A percentile compares a stretch with the other conserved stretches of the same genome.
phyloP scores from a whole-genome alignment of 1,140 invertebrate genomes.

The Orius insidiosus region DNA sequence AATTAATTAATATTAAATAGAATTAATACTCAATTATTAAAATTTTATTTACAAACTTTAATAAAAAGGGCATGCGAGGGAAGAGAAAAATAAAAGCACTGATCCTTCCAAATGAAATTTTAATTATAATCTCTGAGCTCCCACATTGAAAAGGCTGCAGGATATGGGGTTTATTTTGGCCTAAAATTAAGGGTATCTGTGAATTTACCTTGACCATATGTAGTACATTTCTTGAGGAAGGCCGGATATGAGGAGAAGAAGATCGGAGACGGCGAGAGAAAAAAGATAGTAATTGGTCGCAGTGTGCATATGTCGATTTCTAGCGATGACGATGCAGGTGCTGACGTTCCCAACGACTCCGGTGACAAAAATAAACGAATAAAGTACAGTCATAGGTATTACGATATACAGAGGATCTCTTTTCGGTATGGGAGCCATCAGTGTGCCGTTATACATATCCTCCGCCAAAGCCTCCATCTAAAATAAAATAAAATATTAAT shows the following conservation, averaged over 20 bases:
- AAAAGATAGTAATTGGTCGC: constrained; percentile 84
- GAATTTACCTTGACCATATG: constrained; percentile 48
- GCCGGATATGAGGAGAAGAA: constrained; percentile 65
- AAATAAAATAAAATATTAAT: too few relatives aligned
- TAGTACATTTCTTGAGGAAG: constrained; percentile 70
- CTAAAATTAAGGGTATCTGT: too few relatives aligned
- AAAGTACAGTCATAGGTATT: constrained; percentile 62
- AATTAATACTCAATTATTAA: too few relatives aligned
- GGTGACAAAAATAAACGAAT: constrained; percentile 64
- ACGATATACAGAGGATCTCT: constrained; percentile 53
- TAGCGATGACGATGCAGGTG: constrained; percentile 81
- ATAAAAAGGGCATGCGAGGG: too few relatives aligned
- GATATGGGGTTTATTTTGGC: too few relatives aligned
- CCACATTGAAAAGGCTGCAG: too few relatives aligned
- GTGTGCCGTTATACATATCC: constrained; percentile 1
- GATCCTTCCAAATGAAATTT: too few relatives aligned
- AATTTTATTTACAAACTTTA: too few relatives aligned
- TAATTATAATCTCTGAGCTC: too few relatives aligned
- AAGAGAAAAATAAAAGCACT: too few relatives aligned
- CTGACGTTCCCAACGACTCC: constrained; percentile 80
- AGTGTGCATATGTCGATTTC: constrained; percentile 84
- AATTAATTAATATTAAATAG: too few relatives aligned
- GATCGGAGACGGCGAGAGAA: constrained; percentile 71
- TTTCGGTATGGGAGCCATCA: constrained; percentile 23
- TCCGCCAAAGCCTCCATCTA: neutral